Base-by-base conservation (phyloP, 2,113 vertebrate species). In the Petrocephalus zakoni region DNA sequence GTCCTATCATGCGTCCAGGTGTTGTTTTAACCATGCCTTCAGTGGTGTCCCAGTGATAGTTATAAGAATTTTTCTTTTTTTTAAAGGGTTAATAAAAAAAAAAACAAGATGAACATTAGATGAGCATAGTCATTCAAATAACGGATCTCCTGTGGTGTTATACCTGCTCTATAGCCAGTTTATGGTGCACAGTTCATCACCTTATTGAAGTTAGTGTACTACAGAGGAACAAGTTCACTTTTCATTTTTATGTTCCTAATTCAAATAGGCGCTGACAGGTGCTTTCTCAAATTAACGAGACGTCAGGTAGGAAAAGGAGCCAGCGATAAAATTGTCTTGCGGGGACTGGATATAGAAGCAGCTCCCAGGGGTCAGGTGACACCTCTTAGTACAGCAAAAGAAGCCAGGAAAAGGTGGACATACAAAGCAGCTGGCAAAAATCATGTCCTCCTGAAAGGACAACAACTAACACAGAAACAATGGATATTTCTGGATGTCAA, bases 221-320 rank as follows among this genome's bases (percentile, higher is more conserved):
- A 72, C 46, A 52, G 46, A 51, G 49, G 87, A 87, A 87, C 61
- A 87, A 87, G 87, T 47, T 87, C 83, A 85, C 88, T 85, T 89
- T 85, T 89, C 88, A 89, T 89, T 89, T 89, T 85, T 86, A 89
- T 89, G 84, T 86, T 29, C 58, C 56, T 47, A 64, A 86, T 85
- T 89, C 83, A 85, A 89, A 89, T 86, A 51, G 83, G 58, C 56
- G 56, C 56, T 37, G 83, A 89, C 83, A 89, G 83, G 56, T 78
- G 51, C 82, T 89, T 89, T 85, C 81, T 89, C 88, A 85, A 84
- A 89, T 89, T 89, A 89, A 89, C 46, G 87, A 87, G 87, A 87
- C 29, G 47, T 75, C 61, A 61, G 61, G 58, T 29, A 17, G 61
- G 87, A 87, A 7, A 49, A 72, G 47, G 61, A 61, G 61, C 87